phyloP scores from a whole-genome alignment of 2,113 vertebrate species.

The Eurystomus gularis region DNA sequence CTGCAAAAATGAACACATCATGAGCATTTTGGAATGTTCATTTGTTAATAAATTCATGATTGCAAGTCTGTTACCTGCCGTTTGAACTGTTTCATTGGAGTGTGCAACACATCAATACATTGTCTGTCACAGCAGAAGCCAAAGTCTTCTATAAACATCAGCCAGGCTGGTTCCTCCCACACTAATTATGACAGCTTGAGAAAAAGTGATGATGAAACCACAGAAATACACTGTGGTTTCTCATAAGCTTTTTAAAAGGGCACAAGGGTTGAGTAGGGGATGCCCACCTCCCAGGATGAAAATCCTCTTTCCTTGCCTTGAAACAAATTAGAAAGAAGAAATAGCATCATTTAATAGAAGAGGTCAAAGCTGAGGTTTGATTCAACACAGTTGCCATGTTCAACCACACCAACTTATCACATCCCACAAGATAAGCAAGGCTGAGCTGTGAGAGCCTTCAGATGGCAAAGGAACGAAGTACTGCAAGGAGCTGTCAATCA shows the following conservation, averaged over 20 bases:
- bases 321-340: background rate
- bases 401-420: background rate
- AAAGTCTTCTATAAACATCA: background rate
- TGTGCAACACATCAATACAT: background rate
- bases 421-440: background rate
- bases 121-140: background rate
- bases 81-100: background rate
- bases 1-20: background rate
- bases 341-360: background rate
- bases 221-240: background rate
- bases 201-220: background rate
- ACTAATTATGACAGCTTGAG: background rate
- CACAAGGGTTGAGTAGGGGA: background rate
- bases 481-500: background rate
- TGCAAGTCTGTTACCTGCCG: background rate
- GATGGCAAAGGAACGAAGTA: background rate
- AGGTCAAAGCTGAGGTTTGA: background rate
- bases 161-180: slow-evolving; percentile 9
- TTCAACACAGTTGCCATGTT: background rate
- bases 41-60: background rate
- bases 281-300: background rate
- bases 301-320: background rate
- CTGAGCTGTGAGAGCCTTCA: background rate
- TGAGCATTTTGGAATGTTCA: background rate
- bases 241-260: background rate